phyloP scores from a whole-genome alignment of 2,797 vertebrate species.

The Sebastes paucispinis region DNA sequence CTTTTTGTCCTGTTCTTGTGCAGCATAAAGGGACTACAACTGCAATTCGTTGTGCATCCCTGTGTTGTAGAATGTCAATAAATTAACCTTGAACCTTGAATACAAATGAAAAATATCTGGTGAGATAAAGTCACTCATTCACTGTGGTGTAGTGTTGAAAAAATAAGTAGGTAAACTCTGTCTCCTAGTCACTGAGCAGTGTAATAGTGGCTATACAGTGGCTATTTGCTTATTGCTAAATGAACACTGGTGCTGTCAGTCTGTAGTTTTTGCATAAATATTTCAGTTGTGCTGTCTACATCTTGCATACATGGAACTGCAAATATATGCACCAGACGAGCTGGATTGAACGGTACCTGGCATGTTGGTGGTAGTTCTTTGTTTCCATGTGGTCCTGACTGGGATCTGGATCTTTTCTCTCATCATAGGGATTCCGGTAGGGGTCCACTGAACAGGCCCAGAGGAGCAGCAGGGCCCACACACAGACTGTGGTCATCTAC shows the following conservation, averaged over 20 bases:
- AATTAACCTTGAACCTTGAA: too few relatives aligned
- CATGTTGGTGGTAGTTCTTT: neutral
- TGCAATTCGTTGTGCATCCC: neutral
- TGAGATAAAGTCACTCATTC: too few relatives aligned
- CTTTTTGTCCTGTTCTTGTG: neutral
- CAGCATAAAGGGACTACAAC: neutral
- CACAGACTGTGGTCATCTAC: conserved; percentile 42
- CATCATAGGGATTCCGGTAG: neutral
- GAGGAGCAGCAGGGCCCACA: conserved; percentile 48
- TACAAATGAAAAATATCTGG: too few relatives aligned
- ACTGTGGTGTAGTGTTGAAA: too few relatives aligned
- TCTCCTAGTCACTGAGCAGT: too few relatives aligned
- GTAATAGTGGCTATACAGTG: too few relatives aligned
- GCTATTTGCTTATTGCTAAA: too few relatives aligned
- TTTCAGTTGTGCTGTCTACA: neutral
- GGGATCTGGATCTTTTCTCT: neutral
- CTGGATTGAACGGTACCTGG: neutral
- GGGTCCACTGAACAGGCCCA: conserved; percentile 28
- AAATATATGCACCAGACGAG: neutral
- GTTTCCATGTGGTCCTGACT: neutral
- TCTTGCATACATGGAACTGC: neutral
- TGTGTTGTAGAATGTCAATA: neutral
- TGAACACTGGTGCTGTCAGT: neutral
- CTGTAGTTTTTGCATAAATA: neutral
- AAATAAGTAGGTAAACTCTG: too few relatives aligned